Evolutionary conservation across 1,140 invertebrate species (phyloP), one percentile per base, ranked within the genome.

Genomic region (Drosophila lacertosa): DNA sequence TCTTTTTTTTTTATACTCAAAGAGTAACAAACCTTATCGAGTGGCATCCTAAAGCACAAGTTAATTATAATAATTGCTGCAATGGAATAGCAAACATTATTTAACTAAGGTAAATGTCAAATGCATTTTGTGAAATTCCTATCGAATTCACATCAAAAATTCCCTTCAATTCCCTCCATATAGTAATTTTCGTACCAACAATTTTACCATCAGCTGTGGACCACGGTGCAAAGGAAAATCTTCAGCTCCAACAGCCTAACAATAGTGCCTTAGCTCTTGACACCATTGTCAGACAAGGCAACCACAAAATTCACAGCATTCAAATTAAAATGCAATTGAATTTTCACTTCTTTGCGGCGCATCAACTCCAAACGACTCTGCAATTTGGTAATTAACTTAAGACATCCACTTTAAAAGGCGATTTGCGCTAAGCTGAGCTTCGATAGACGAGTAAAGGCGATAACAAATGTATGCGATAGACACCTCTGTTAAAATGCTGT

Each of bases 321-420:
- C 74, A 82, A 89, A 88, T 89, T 75, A 75, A 88, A 88, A 71
- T 88, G 78, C 82, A 88, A 78, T 89, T 89, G 83, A 75, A 75
- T 82, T 88, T 88, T 88, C 82, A 88, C 82, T 88, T 86, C 73
- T 84, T 77, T 44, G 22, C 42, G 51, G 33, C 63, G 51, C 50
- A 64, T 33, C 48, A 44, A 29, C 26, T 20, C 16, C 26, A 54
- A 50, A 18, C n/a, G 44, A 16, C 20, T 39, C 13, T 3, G 11
- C 42, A 42, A 32, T 62, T 40, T 40, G 15, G 9, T 9, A 37
- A 63, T 37, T 62, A 42, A 16, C 35, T 18, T 13, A 40, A 44
- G 18, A 7, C 22, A 58, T n/a, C 55, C 15, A 26, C 15, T 37
- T 22, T 39, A 58, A 42, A 26, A 16, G 42, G 4, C 13, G 35